These are phyloP conservation scores for Diadegma fenestrale DNA, from an alignment of 2,888 invertebrate genomes.

Conservation along the genomic window DNA sequence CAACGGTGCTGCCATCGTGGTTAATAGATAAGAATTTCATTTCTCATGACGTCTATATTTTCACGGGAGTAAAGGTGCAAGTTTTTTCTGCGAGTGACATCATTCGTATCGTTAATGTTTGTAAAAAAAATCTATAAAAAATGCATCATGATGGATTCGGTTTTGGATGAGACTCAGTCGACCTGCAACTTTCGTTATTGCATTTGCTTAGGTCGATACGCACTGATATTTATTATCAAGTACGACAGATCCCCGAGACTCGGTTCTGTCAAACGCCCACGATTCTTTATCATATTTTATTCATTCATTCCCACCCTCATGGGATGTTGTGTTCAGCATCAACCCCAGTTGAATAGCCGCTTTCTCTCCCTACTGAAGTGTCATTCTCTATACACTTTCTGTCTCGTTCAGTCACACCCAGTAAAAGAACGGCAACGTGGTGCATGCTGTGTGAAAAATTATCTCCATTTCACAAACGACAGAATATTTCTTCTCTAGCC, in stretches of 20 bases:
- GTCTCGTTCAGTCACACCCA: conserved; percentile 19
- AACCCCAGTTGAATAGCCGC: conserved; percentile 40
- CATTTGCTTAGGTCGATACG: conserved; percentile 41
- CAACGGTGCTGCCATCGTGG: not conserved
- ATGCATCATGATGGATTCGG: not conserved
- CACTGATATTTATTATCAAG: conserved; percentile 29
- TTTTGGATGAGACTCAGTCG: not conserved
- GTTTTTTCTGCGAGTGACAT: not conserved
- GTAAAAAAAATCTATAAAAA: not conserved
- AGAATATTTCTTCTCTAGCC: conserved; percentile 20
- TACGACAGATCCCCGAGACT: conserved; percentile 20
- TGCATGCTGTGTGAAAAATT: conserved; percentile 32
- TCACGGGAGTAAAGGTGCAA: not conserved
- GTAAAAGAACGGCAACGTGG: conserved; percentile 3
- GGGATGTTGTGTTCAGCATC: conserved; percentile 50
- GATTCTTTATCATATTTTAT: conserved; percentile 46
- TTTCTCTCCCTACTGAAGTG: conserved; percentile 2
- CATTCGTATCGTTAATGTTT: not conserved
- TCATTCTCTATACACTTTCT: conserved; percentile 14
- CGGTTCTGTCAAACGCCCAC: conserved; percentile 34
- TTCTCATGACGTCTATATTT: not conserved
- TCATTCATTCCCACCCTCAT: conserved; percentile 30
- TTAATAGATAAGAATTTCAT: conserved; percentile 1
- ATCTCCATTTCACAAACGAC: not conserved
- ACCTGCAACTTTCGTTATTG: not conserved